A percentile compares a stretch with the other conserved stretches of the same genome.
Conservation (phyloP, 2,888 invertebrate genomes). For the Sussaba pulchella region DNA sequence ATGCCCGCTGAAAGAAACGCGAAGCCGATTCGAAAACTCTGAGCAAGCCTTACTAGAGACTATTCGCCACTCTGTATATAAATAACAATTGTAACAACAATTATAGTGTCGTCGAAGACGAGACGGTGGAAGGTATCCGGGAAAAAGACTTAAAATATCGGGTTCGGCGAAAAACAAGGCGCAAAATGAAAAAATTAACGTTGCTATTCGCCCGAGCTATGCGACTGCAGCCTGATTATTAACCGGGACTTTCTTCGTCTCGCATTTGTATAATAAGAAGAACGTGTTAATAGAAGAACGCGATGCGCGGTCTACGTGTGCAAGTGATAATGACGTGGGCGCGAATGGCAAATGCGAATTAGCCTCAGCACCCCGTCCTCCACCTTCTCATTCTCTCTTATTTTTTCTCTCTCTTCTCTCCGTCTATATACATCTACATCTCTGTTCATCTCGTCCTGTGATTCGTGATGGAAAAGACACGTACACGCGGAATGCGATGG, state of each 20-base stretch:
- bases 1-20: slow-evolving; percentile 13
- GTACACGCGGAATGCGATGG: slow-evolving; percentile 15
- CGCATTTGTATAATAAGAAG: slow-evolving; percentile 75
- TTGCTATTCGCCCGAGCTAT: slow-evolving; percentile 19
- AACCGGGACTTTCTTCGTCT: slow-evolving; percentile 63
- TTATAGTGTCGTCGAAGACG: slow-evolving; percentile 39
- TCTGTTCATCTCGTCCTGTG: neutral
- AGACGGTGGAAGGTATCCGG: slow-evolving; percentile 25
- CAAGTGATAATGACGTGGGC: slow-evolving; percentile 58
- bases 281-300: slow-evolving; percentile 75
- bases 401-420: slow-evolving; percentile 9
- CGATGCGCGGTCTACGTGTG: slow-evolving; percentile 67
- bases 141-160: neutral
- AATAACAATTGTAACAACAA: slow-evolving; percentile 48
- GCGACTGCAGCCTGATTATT: slow-evolving; percentile 22
- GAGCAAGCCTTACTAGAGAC: slow-evolving; percentile 63
- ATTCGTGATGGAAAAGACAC: slow-evolving; percentile 16
- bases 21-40: slow-evolving; percentile 50
- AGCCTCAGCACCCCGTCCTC: slow-evolving; percentile 14
- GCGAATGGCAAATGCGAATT: slow-evolving; percentile 37
- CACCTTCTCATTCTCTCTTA: slow-evolving; percentile 1
- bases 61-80: slow-evolving; percentile 61
- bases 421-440: no score
- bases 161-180: slow-evolving; percentile 3
- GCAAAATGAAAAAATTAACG: slow-evolving; percentile 35